Evolutionary conservation across 1,140 invertebrate genomes (phyloP).

Genomic region (Venturia canescens): DNA sequence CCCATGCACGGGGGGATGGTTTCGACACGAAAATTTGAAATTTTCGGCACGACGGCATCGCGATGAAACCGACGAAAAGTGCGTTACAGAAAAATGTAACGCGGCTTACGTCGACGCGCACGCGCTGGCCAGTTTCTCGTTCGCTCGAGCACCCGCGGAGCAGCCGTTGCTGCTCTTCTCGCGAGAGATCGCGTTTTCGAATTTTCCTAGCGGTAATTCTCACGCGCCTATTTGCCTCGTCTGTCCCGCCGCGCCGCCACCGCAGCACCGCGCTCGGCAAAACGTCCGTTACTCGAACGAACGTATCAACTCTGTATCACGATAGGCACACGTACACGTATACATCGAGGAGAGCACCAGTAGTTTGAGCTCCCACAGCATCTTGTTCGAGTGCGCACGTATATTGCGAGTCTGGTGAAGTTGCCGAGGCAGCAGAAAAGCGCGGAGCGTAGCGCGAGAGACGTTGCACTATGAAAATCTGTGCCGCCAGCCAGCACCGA

Average conservation of each 20-base stretch:
- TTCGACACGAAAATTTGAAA: too few species aligned
- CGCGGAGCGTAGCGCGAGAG: conserved; percentile 34
- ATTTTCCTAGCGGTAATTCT: conserved; percentile 47
- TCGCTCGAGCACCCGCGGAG: neutral
- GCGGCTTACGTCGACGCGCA: neutral
- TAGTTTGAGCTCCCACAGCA: conserved; percentile 43
- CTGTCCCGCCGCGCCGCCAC: neutral
- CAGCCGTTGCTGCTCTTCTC: neutral
- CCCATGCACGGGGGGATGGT: too few species aligned
- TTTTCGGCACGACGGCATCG: too few species aligned
- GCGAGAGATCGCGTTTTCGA: conserved; percentile 11
- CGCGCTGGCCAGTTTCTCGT: neutral
- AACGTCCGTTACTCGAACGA: conserved; percentile 42
- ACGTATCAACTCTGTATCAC: conserved; percentile 10
- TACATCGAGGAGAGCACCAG: neutral
- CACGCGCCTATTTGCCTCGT: conserved; percentile 37
- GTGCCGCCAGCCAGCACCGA: conserved; percentile 43
- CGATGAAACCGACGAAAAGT: too few species aligned
- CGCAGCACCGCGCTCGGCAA: conserved; percentile 29
- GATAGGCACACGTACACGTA: neutral
- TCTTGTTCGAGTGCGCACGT: neutral
- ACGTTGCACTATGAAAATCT: conserved; percentile 46
- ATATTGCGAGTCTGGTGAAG: conserved; percentile 8
- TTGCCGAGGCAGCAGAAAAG: conserved; percentile 38
- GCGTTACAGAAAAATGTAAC: too few species aligned